Evolutionary conservation across 2,888 invertebrate species (phyloP), one percentile per base, ranked within the genome.

Genomic region (Phortica magna): DNA sequence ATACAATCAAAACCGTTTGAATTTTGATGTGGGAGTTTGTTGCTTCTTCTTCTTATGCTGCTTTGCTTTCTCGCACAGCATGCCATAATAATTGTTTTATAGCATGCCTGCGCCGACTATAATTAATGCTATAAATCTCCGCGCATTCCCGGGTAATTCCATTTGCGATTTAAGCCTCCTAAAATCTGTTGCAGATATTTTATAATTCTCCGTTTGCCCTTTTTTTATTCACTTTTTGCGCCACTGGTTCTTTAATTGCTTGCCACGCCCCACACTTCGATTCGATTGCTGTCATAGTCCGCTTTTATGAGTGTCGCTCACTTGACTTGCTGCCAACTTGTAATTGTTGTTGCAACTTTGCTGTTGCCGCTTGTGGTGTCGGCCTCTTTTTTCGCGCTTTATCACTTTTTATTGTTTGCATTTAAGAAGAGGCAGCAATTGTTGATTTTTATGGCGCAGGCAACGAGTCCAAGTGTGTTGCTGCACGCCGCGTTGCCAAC

Each of bases 381-480:
- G 59, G 10, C 61, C 61, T 17, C 19, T 61, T 61, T 61, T 61
- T 22, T 61, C 31, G 61, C 10, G 61, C 14, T 61, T 17, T 22
- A 61, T 22, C n/a, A 14, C 19, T 72, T 53, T 59, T 9, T 22
- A 31, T 61, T 73, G 42, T 42, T 75, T 70, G 41, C 12, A 59
- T 70, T 59, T 17, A 59, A 59, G 17, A 19, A 59, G 9, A 59
- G 19, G 7, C 17, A 67, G 12, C 73, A 77, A 82, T 80, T 76
- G 79, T 78, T 81, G 80, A 80, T 64, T 78, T 70, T 67, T 80
- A 75, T 82, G 82, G 79, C 81, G 78, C 78, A 81, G 80, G 77
- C 75, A 77, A 79, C 79, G 77, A 81, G 74, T 12, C 14, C 10
- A 48, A 48, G 48, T 41, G 41, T 31, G 64, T 64, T 74, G 74